A percentile compares a stretch with the other conserved stretches of the same genome.
phyloP scores from a whole-genome alignment of 2,113 vertebrate species.

The Esox niger region DNA sequence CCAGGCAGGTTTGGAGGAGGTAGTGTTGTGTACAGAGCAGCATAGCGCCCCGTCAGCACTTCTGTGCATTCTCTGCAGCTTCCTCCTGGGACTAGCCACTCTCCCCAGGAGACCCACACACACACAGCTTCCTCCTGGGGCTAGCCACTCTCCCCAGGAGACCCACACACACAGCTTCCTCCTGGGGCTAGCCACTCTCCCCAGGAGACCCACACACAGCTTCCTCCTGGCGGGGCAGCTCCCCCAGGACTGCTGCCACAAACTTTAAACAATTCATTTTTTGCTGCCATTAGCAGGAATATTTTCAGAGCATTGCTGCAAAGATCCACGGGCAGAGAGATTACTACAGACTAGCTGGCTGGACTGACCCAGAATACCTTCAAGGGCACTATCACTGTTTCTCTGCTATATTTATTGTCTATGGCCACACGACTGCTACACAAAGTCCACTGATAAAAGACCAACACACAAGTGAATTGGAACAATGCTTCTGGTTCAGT shows the following conservation, averaged over 20 bases:
- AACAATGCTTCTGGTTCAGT: not conserved
- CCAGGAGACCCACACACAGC: too few species aligned
- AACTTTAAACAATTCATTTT: too few species aligned
- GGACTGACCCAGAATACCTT: too few species aligned
- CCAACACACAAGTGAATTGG: not conserved
- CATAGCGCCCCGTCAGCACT: conserved; percentile 76
- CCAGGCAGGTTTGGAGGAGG: conserved; percentile 66
- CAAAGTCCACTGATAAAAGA: not conserved
- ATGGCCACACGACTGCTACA: not conserved
- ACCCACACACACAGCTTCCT: not conserved
- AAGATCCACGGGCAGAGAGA: not conserved
- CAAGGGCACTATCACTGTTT: not conserved
- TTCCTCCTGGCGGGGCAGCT: too few species aligned
- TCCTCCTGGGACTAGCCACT: conserved; percentile 61
- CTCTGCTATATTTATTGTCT: not conserved
- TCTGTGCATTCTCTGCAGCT: conserved; percentile 76
- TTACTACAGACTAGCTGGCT: too few species aligned
- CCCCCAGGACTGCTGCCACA: too few species aligned
- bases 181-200: too few species aligned
- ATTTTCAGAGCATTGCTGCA: conserved; percentile 19
- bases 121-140: not conserved
- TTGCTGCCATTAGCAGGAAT: conserved; percentile 16
- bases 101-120: conserved; percentile 9
- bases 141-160: conserved; percentile 14
- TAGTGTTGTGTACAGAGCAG: conserved; percentile 69